These are phyloP conservation scores for Acrocera orbiculus DNA, from an alignment of 2,888 invertebrate species.

Conservation along the genomic window DNA sequence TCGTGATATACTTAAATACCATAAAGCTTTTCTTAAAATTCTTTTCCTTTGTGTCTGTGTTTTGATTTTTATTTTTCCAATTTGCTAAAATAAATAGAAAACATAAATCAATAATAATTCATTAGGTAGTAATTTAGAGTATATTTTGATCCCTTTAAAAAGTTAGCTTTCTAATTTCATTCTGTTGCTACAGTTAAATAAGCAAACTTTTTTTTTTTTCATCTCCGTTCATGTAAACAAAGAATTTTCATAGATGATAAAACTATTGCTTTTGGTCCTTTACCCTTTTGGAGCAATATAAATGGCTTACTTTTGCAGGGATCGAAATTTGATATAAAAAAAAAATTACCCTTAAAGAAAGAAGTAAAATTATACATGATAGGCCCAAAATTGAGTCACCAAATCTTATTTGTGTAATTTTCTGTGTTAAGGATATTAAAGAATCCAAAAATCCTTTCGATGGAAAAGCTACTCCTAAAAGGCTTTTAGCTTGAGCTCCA, in stretches of 20 bases:
- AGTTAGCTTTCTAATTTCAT: background rate
- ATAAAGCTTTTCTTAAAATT: slow-evolving; percentile 38
- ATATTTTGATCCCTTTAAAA: background rate
- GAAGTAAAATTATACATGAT: slow-evolving; percentile 43
- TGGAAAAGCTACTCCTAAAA: slow-evolving; percentile 49
- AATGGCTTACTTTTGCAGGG: no score
- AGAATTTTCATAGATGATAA: no score
- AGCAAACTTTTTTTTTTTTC: no score
- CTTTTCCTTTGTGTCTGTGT: slow-evolving; percentile 17
- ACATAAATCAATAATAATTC: background rate
- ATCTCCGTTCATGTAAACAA: no score
- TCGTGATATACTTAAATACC: slow-evolving; percentile 58
- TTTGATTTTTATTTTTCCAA: slow-evolving; percentile 37
- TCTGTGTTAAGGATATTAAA: slow-evolving; percentile 32
- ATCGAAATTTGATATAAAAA: no score
- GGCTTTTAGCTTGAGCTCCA: slow-evolving; percentile 52
- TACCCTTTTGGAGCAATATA: no score
- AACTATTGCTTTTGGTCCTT: no score
- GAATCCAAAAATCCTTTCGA: slow-evolving; percentile 43
- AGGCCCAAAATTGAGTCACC: slow-evolving; percentile 50
- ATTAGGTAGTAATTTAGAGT: background rate
- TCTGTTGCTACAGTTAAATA: no score
- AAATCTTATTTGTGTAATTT: slow-evolving; percentile 34
- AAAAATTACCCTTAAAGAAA: slow-evolving; percentile 45
- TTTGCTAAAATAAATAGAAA: slow-evolving; percentile 32